These are phyloP conservation scores for Drosophila nigricruria DNA, from an alignment of 2,888 invertebrate genomes.

Conservation along the genomic window DNA sequence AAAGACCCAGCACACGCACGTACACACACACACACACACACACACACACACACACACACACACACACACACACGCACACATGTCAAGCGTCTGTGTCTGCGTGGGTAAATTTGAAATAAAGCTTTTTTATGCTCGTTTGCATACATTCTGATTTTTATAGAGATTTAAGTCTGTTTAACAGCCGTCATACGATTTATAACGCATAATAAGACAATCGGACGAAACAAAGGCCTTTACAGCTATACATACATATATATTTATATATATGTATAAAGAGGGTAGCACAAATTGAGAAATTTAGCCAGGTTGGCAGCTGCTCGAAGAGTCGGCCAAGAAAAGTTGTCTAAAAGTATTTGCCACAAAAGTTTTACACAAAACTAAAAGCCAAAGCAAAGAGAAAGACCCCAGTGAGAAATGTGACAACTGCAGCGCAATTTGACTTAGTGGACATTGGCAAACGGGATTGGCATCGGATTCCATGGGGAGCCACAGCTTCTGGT, in stretches of 20 bases:
- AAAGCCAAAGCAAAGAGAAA: conserved; percentile 45
- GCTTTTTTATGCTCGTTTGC: conserved; percentile 78
- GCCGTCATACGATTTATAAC: conserved; percentile 67
- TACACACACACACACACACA: conserved; percentile 18
- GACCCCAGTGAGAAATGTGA: conserved; percentile 60
- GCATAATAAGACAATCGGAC: conserved; percentile 66
- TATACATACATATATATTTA: neutral
- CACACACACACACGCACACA: conserved; percentile 13
- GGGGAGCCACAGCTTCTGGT: conserved; percentile 15
- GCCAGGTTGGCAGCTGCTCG: conserved; percentile 57
- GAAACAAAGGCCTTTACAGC: conserved; percentile 27
- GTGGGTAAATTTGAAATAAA: conserved; percentile 62
- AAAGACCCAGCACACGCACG: conserved; percentile 7
- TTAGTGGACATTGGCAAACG: conserved; percentile 29
- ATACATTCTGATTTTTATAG: conserved; percentile 68
- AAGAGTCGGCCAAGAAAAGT: conserved; percentile 43
- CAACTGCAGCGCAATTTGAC: conserved; percentile 61
- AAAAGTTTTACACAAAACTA: conserved; percentile 73
- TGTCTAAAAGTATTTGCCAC: conserved; percentile 64
- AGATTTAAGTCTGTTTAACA: conserved; percentile 74
- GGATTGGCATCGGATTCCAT: conserved; percentile 16
- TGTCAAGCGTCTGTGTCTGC: conserved; percentile 20
- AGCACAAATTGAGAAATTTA: conserved; percentile 68
- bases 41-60: conserved; percentile 12
- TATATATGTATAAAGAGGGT: conserved; percentile 43